Evolutionary conservation across 2,797 vertebrate species (phyloP), one percentile per base, ranked within the genome.

Genomic region (Macroramphosus scolopax): DNA sequence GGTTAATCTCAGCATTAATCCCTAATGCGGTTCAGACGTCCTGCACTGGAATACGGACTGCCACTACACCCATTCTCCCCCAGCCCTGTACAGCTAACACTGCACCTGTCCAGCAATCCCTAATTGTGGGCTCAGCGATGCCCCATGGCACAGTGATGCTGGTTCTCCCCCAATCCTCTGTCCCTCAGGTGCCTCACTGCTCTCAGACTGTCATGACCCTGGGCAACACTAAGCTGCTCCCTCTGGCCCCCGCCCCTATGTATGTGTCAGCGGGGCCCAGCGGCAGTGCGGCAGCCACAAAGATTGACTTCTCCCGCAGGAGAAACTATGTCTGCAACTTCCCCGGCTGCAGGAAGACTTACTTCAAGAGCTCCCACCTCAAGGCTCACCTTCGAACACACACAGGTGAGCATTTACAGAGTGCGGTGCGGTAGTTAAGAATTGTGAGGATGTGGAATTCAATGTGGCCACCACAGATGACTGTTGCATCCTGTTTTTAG

Each of bases 281-380:
- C 67, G 35, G 77, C n/a, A 15, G 47, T 24, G 14, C 69, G 0
- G 76, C 87, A 0, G 3, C 79, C 14, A 83, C 92, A 50, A 92
- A 95, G 80, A 78, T 92, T 55, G 96, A 98, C 87, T 97, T 98
- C 52, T 96, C 92, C 33, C 91, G 97, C 52, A 88, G 97, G 64
- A 94, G 97, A 28, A 99, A 96, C 83, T 98, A 98, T 0, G 79
- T 97, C 13, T 99, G 97, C 61, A 93, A 71, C 86, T 98, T 95
- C 43, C 88, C 92, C 0, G 94, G 94, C 34, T 99, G 97, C 84
- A 92, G 92, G 70, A 99, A 99, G 86, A 99, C 97, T 0, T 99
- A 99, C 70, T 99, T 99, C 81, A 99, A 99, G 83, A 99, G 97
- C 49, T 99, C 97, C 1, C 97, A 99, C 72, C 95, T 99, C 60